Evolutionary conservation across 1,140 invertebrate genomes (phyloP), one percentile per base, ranked within the genome.

Genomic region (Lerema accius): DNA sequence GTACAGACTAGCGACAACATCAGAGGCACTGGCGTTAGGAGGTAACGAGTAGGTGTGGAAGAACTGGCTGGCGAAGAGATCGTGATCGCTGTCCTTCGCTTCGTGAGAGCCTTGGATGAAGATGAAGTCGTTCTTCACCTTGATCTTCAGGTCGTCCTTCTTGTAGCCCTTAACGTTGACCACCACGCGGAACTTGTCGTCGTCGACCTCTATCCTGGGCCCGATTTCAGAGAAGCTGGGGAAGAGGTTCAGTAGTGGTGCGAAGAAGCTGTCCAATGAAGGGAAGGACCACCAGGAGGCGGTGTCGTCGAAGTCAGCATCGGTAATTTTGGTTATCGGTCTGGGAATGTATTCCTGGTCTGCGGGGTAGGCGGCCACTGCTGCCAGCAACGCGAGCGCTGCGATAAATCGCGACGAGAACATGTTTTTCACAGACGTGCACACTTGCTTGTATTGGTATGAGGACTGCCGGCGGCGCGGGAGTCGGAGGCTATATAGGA

Each of bases 131-230:
- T 71, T 73, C 61, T 86, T 88, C 11, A 86, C 74, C 51, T 87
- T 89, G 16, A 90, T 85, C 45, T 88, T 88, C 42, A 90, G 51
- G 17, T 90, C 83, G 0, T 85, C 77, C 42, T 78, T 80, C 35
- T 80, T 83, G 71, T 88, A 90, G 26, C 82, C 82, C 49, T 89
- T 86, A 1, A 84, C 84, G 68, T 80, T 86, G n/a, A 89, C 76
- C 32, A 87, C 65, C 9, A 89, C 76, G 59, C 80, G 70, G 80
- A 89, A 89, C 16, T 80, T 80, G 16, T 87, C 66, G n/a, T 86
- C 81, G 35, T 82, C 78, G n/a, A 69, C 62, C 42, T 76, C 67
- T 28, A 90, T 84, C 37, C 59, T 82, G 0, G 88, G 88, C 16
- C 82, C 81, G 53, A 86, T 76, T 14, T 86, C 86, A 1, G 73